A percentile compares a stretch with the other conserved stretches of the same genome.
phyloP scores from a whole-genome alignment of 2,888 invertebrate genomes.

The Dryomyza anilis region DNA sequence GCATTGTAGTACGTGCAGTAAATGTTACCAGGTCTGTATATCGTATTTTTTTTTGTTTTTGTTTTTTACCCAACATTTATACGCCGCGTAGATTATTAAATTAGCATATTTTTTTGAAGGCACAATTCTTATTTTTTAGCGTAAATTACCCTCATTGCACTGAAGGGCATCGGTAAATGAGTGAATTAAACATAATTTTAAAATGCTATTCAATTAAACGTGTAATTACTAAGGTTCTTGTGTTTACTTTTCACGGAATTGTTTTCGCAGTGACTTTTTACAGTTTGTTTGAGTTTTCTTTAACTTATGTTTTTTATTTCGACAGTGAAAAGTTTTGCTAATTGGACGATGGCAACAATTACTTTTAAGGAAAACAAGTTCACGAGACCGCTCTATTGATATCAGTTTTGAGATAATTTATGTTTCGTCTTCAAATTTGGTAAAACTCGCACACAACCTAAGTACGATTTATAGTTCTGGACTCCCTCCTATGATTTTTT shows the following conservation, averaged over 20 bases:
- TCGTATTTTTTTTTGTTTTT: not conserved
- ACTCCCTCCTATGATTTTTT: no score
- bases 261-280: no score
- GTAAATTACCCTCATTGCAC: not conserved
- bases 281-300: no score
- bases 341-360: no score
- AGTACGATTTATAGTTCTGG: no score
- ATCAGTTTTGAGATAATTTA: no score
- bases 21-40: not conserved
- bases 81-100: constrained; percentile 46
- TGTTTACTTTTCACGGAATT: constrained; percentile 27
- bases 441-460: no score
- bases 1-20: not conserved
- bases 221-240: constrained; percentile 55
- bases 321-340: no score
- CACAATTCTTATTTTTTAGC: constrained; percentile 5
- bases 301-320: no score
- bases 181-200: constrained; percentile 32
- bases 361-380: no score
- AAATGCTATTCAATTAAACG: constrained; percentile 57
- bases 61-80: constrained; percentile 14
- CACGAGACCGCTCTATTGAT: no score
- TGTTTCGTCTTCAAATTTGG: no score
- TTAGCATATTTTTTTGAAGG: constrained; percentile 48
- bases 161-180: not conserved